A percentile compares a stretch with the other conserved stretches of the same genome.
phyloP scores from a whole-genome alignment of 2,113 vertebrate species.

The Physeter macrocephalus region DNA sequence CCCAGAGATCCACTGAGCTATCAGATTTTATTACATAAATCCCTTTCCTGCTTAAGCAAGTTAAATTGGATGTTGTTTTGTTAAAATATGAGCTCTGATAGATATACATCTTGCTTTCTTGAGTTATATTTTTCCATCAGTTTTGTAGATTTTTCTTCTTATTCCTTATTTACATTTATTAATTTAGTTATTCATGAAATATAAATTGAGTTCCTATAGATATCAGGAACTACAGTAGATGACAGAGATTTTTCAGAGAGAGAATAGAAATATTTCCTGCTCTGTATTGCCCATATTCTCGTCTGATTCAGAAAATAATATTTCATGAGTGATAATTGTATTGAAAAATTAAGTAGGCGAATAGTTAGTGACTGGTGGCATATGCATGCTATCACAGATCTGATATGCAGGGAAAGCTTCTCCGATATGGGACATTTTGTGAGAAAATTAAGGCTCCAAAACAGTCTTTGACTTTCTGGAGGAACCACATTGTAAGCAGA shows the following conservation, averaged over 20 bases:
- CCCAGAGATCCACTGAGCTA: background rate
- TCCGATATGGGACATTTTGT: background rate
- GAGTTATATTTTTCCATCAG: background rate
- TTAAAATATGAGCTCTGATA: background rate
- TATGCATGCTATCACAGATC: background rate
- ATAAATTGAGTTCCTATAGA: background rate
- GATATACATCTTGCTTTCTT: background rate
- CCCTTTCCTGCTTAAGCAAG: background rate
- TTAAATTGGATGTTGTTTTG: background rate
- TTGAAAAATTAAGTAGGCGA: background rate
- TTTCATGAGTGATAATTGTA: background rate
- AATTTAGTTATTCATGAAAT: background rate
- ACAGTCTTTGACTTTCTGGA: background rate
- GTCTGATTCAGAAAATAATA: background rate
- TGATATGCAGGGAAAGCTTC: background rate
- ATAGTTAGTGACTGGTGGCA: background rate
- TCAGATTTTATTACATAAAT: background rate
- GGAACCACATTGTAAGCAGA: background rate
- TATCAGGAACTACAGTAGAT: background rate
- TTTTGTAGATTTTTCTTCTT: background rate
- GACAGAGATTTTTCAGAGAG: background rate
- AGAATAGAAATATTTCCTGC: background rate
- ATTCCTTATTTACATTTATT: background rate
- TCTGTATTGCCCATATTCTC: background rate
- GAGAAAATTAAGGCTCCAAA: background rate